A percentile compares a stretch with the other conserved stretches of the same genome.
These are phyloP conservation scores for Helicoverpa assulta DNA, from an alignment of 2,888 invertebrate genomes.

Conservation along the genomic window DNA sequence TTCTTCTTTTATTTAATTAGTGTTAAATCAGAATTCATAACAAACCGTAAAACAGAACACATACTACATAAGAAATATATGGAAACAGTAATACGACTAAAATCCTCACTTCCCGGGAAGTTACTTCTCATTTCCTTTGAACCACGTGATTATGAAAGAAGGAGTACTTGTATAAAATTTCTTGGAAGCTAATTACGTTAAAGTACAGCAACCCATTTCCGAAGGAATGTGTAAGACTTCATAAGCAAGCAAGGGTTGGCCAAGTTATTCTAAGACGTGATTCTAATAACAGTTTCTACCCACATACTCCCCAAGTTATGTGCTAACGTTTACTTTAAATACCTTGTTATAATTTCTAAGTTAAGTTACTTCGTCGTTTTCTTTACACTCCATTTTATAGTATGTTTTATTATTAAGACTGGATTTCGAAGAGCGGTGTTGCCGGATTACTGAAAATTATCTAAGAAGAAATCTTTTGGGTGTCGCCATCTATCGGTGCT, in stretches of 20 bases:
- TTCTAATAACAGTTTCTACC: conserved; percentile 37
- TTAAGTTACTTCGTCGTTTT: not conserved
- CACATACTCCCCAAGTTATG: conserved; percentile 11
- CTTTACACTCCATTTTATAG: not conserved
- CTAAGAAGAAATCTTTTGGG: too few relatives aligned
- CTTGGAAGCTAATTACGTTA: conserved; percentile 52
- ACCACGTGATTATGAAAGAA: conserved; percentile 20
- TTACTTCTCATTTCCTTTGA: not conserved
- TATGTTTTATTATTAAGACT: not conserved
- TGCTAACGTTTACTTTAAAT: conserved; percentile 22
- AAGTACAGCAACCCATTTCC: conserved; percentile 46
- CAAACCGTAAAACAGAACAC: too few relatives aligned
- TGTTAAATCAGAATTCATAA: too few relatives aligned
- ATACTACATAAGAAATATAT: too few relatives aligned
- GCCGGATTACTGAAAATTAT: too few relatives aligned
- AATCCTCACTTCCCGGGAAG: not conserved
- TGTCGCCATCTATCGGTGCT: too few relatives aligned
- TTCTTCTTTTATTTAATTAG: too few relatives aligned
- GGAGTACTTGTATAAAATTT: conserved; percentile 28
- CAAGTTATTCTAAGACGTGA: conserved; percentile 44
- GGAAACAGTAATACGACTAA: not conserved
- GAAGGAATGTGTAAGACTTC: conserved; percentile 55
- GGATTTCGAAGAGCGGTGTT: too few relatives aligned
- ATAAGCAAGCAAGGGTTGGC: conserved; percentile 44
- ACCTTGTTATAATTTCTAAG: conserved; percentile 9